Evolutionary conservation across 1,140 invertebrate genomes (phyloP), one percentile per base, ranked within the genome.

Genomic region (Paraescarpia echinospica): DNA sequence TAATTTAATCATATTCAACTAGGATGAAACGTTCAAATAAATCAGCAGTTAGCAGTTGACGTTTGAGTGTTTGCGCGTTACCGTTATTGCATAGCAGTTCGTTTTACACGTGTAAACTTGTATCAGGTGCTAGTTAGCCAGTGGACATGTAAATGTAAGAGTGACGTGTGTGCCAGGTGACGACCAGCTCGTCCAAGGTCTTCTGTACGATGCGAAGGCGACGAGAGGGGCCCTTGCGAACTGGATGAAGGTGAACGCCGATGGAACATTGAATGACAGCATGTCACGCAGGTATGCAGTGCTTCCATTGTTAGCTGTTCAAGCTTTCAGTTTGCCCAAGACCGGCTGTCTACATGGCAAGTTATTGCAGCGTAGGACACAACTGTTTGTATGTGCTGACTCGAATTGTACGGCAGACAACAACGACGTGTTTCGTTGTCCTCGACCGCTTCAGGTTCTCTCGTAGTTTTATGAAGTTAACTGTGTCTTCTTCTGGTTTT

Each of bases 221-320:
- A 93, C 93, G 12, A 41, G 93, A 77, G 93, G 93, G 2, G 92
- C 92, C 33, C 90, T 88, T 5, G 91, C 35, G 14, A 92, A 90
- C 77, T 93, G 93, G 93, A 92, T 93, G 41, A 93, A 93, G 88
- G 90, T 92, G 89, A 93, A 93, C 77, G 59, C 91, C 33, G 93
- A 93, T 88, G 93, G 92, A n/a, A 89, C 59, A 31, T 35, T 91
- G n/a, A 92, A 92, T 48, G 93, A 91, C 59, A 92, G 88, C 9
- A 89, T 35, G 14, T 88, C 59, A 35, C 89, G 34, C 41, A 93
- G 88, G 92, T 93, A 92, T 9, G 41, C 77, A 5, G 2, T 31
- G 59, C 35, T 92, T 91, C 59, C 18, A 77, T 77, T 77, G 59
- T 77, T 77, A 6, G 59, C 22, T 12, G 41, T 4, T 41, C 41